phyloP scores from a whole-genome alignment of 2,888 invertebrate species.

The Ennomos erosarius region DNA sequence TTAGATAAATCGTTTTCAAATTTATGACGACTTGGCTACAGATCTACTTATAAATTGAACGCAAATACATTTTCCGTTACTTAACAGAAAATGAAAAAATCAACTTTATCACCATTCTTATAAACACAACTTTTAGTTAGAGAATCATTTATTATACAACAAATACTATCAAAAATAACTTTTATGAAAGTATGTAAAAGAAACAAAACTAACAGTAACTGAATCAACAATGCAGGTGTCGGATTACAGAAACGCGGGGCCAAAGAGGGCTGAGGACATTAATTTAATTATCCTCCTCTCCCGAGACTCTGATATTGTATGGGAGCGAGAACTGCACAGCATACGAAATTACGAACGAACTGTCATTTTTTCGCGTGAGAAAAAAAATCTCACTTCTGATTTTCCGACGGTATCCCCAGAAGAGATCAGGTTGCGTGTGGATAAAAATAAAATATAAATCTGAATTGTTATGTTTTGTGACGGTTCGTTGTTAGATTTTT shows the following conservation, averaged over 20 bases:
- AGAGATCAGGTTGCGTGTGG: slow-evolving; percentile 75
- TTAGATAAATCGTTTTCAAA: background rate
- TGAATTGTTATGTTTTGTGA: slow-evolving; percentile 55
- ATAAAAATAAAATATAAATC: slow-evolving; percentile 73
- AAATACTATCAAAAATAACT: slow-evolving; percentile 27
- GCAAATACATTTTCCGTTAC: slow-evolving; percentile 11
- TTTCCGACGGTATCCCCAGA: slow-evolving; percentile 70
- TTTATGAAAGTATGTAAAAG: slow-evolving; percentile 45
- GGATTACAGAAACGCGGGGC: slow-evolving; percentile 74
- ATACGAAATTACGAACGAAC: slow-evolving; percentile 68
- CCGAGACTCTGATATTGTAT: slow-evolving; percentile 79
- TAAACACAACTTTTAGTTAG: too few relatives aligned
- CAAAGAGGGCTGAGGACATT: slow-evolving; percentile 79
- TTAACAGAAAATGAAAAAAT: slow-evolving; percentile 9
- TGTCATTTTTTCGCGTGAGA: slow-evolving; percentile 84
- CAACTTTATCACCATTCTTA: background rate
- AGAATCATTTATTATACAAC: too few relatives aligned
- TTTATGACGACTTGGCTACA: background rate
- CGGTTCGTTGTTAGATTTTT: slow-evolving; percentile 39
- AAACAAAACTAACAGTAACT: slow-evolving; percentile 55
- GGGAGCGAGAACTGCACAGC: slow-evolving; percentile 69
- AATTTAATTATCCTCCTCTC: slow-evolving; percentile 82
- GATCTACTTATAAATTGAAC: background rate
- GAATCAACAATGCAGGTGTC: slow-evolving; percentile 81
- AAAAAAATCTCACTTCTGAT: slow-evolving; percentile 81